Conservation (phyloP, 2,113 vertebrate species). For the Corapipo altera region DNA sequence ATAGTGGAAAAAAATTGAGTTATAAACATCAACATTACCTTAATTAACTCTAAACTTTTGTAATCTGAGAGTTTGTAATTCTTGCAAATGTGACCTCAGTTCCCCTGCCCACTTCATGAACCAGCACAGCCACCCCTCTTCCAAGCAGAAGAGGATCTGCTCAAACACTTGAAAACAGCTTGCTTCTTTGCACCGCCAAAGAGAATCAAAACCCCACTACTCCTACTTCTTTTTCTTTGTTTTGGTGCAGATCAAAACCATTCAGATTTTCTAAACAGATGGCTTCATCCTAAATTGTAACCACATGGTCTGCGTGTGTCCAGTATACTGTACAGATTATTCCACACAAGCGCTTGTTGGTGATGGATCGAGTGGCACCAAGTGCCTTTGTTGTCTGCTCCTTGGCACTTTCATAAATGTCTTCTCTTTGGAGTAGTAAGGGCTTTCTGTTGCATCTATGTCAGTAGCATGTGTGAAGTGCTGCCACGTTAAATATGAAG, state of each 20-base stretch:
- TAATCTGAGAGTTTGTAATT: background rate
- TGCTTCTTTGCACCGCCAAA: background rate
- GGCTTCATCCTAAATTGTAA: background rate
- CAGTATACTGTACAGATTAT: accelerated
- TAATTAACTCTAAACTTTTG: background rate
- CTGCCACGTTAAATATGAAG: background rate
- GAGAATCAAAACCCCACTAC: background rate
- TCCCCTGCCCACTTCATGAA: accelerated
- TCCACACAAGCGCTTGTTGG: background rate
- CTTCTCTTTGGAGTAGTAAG: background rate
- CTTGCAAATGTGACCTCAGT: background rate
- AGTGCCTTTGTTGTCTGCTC: background rate
- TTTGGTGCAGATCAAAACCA: background rate
- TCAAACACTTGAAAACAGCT: background rate
- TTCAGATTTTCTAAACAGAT: background rate
- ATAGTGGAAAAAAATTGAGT: background rate
- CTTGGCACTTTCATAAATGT: background rate
- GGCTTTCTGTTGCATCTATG: background rate
- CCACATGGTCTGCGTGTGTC: accelerated
- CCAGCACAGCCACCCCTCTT: background rate
- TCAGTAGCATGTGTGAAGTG: background rate
- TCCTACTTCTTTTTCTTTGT: background rate
- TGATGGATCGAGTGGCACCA: background rate
- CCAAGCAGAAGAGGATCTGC: background rate
- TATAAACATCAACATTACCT: background rate